A percentile compares a stretch with the other conserved stretches of the same genome.
Conservation (phyloP, 1,140 invertebrate species). For the Hormaphis cornu region DNA sequence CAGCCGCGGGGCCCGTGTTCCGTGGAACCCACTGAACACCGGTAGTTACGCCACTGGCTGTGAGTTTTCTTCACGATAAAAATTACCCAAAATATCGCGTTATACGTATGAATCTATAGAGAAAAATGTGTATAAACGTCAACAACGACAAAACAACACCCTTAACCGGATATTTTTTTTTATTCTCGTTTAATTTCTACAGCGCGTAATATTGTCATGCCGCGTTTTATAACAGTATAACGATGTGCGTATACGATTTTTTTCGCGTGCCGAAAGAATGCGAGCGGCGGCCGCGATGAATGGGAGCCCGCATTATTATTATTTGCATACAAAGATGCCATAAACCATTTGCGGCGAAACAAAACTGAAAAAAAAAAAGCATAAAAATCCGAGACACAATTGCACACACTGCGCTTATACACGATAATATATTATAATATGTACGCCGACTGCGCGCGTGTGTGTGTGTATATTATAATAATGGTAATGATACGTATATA, state of each 20-base stretch:
- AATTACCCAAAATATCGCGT: too few relatives aligned
- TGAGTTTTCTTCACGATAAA: too few relatives aligned
- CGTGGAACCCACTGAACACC: too few relatives aligned
- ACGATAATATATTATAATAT: too few relatives aligned
- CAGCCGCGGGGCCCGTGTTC: too few relatives aligned
- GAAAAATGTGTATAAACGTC: too few relatives aligned
- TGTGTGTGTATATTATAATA: too few relatives aligned
- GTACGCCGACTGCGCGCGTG: too few relatives aligned
- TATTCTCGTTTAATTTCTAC: neutral
- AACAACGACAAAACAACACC: too few relatives aligned
- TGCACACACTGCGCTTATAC: neutral
- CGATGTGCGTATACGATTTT: neutral
- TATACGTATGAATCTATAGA: too few relatives aligned
- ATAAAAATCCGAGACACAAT: constrained; percentile 14
- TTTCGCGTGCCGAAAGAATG: constrained; percentile 33
- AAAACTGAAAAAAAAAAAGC: constrained; percentile 2
- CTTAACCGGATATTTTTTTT: neutral
- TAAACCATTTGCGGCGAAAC: constrained; percentile 21
- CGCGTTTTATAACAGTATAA: neutral
- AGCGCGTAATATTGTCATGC: neutral
- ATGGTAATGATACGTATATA: too few relatives aligned
- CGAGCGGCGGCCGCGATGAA: constrained; percentile 20
- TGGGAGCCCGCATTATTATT: constrained; percentile 18
- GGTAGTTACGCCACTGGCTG: too few relatives aligned
- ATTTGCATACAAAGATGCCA: constrained; percentile 33